Evolutionary conservation across 2,113 vertebrate genomes (phyloP), one percentile per base, ranked within the genome.

Genomic region (Eira barbara): DNA sequence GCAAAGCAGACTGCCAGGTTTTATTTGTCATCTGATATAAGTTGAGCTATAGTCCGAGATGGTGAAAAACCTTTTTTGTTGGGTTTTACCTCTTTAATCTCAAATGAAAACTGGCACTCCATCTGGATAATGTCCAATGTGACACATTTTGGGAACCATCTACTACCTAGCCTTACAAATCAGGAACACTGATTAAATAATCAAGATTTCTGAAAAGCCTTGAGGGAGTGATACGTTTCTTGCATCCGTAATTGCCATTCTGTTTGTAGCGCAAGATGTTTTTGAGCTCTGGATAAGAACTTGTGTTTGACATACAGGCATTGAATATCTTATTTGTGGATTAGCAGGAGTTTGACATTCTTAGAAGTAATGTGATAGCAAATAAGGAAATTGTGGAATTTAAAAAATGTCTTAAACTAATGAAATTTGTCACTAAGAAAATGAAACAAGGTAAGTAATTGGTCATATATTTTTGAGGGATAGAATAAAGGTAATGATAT

Each of bases 91-190:
- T 98, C 97, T 98, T 98, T 98, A 98, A 98, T 98, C 98, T 98
- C 98, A 99, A 99, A 99, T 99, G 98, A 98, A 98, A 99, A 98
- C 98, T 99, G 99, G 98, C 99, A 98, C 98, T 98, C 98, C 98
- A 99, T 99, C 99, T 99, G 99, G 99, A 98, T 98, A 97, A 98
- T 98, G 98, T 99, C 99, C 98, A 99, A 98, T 39, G 95, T 99
- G 98, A 98, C 98, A 99, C 98, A 98, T 99, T 99, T 98, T 96
- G 97, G 98, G 98, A 99, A 97, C 98, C 98, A 98, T 99, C 99
- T 98, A 98, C 98, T 97, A 98, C 98, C 98, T 99, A 84, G 98
- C 98, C 98, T 99, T 98, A 98, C 98, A 98, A 99, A 99, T 99
- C 98, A 99, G 98, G 98, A 99, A 98, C 98, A 98, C 98, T 99